Conservation (phyloP, 2,113 vertebrate genomes). For the Promerops cafer region DNA sequence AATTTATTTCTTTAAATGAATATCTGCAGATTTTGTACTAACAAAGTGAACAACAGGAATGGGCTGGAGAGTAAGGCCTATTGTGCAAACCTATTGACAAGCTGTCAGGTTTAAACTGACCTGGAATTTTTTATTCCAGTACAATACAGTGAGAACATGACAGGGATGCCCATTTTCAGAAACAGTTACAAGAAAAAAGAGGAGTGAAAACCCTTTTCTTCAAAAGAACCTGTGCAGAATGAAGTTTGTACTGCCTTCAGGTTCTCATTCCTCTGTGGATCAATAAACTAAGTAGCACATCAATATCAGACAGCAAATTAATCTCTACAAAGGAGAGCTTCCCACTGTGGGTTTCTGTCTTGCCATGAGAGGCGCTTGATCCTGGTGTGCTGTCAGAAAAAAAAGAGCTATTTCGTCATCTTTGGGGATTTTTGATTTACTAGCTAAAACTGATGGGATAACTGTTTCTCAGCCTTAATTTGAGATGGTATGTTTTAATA, state of each 20-base stretch:
- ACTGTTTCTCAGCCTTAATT: background rate
- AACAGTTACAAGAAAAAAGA: background rate
- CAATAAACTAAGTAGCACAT: constrained; percentile 65
- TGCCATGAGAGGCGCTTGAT: constrained; percentile 61
- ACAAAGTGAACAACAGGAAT: background rate
- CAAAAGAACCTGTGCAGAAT: background rate
- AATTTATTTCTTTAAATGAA: background rate
- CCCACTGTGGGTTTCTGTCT: constrained; percentile 1
- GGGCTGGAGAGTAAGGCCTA: background rate
- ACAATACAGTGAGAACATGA: background rate
- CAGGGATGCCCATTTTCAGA: background rate
- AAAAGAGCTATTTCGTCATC: constrained; percentile 55
- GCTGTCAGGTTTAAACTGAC: background rate
- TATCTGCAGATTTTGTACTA: background rate
- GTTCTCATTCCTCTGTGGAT: constrained; percentile 33
- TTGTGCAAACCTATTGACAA: background rate
- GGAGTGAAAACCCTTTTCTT: background rate
- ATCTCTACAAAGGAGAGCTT: constrained; percentile 50
- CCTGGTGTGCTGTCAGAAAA: constrained; percentile 42
- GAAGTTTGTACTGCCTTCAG: constrained; percentile 23
- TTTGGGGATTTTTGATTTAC: constrained; percentile 42
- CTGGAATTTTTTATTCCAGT: background rate
- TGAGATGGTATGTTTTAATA: background rate
- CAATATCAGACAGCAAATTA: constrained; percentile 60
- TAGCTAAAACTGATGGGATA: background rate